Base-by-base conservation (phyloP, 1,140 invertebrate species). In the Ectropis grisescens region DNA sequence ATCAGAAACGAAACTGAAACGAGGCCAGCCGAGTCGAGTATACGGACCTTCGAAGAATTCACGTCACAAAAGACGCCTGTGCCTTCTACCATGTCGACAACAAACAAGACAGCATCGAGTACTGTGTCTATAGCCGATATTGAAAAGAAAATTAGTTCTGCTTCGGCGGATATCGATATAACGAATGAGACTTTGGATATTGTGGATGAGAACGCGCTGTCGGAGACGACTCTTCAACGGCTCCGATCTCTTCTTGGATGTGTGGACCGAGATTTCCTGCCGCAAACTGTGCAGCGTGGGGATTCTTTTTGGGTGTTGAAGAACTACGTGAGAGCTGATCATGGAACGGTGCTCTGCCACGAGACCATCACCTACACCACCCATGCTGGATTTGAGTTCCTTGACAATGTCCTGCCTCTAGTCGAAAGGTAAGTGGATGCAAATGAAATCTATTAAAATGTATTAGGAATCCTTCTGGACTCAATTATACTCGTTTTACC, bases 291-390 rank as follows among this genome's bases (percentile, higher is more conserved):
- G 29, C 93, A 95, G 58, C 86, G 93, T 5, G 93, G 93, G 8
- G 92, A 94, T 53, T n/a, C n/a, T n/a, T 96, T 91, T 61, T 95
- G 93, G 93, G 92, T 96, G 34, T 82, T 97, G 6, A 92, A 94
- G 69, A 95, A 96, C 81, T 96, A 94, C 64, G 86, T 96, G 31
- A 79, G 82, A 57, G 83, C 88, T 30, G 84, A 87, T 45, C 85
- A 87, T 36, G 85, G 85, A 9, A 57, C 75, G 11, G 49, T 86
- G 15, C 72, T 79, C 69, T 95, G 93, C 65, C 91, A 93, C 72
- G 93, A 95, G 70, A 90, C 88, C 38, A 86, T 97, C 22, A 97
- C 95, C 0, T 95, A 96, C 58, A 96, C 94, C 0, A 97, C 95
- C 5, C 95, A 97, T 67, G 93, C 92, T 1, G 93, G 95, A 58